Base-by-base conservation (phyloP, 2,113 vertebrate species). In the Lampris incognitus region DNA sequence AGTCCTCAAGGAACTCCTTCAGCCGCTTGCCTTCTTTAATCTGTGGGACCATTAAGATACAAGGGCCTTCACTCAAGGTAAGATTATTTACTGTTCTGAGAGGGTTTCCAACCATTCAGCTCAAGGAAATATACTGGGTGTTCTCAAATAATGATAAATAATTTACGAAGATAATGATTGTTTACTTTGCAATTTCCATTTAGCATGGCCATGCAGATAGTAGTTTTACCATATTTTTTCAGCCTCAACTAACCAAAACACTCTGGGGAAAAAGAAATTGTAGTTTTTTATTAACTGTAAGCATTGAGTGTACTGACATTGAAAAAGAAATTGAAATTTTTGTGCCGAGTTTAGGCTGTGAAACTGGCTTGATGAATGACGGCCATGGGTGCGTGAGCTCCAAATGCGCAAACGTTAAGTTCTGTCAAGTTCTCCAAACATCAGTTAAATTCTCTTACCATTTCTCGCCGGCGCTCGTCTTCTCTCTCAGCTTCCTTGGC, bases 1-100 rank as follows among this genome's bases (percentile, higher is more conserved):
- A 99, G 84, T 99, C 98, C 94, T 99, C 98, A 82, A 99, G 94
- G 85, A 99, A 99, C 90, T 99, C 98, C 91, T 99, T 99, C 57
- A 99, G 90, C 64, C 98, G 91, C 90, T 99, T 99, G 66, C 96
- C 98, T 94, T 99, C 98, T 94, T 99, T 99, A 78, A 96, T 90
- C 98, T 99, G 79, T 79, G 69, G 40, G 56, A 52, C 36, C 57
- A 48, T 63, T 77, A 52, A 68, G 9, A 67, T 7, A 82, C 6
- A 78, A 3, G 24, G 24, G 24, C 24, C 24, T 24, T 24, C 24
- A 24, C 24, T 24, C 24, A 24, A 24, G 24, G 24, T 24, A 38
- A 58, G 10, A 2, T 54, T n/a, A 54, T 54, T 54, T 3, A 6
- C 36, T 38, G 56, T 58, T 58, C 5, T 62, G 13, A 44, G 46